Percentiles rank a stretch among this genome's conserved stretches.
Conservation (phyloP, 2,888 invertebrate species). For the Stramonita haemastoma region DNA sequence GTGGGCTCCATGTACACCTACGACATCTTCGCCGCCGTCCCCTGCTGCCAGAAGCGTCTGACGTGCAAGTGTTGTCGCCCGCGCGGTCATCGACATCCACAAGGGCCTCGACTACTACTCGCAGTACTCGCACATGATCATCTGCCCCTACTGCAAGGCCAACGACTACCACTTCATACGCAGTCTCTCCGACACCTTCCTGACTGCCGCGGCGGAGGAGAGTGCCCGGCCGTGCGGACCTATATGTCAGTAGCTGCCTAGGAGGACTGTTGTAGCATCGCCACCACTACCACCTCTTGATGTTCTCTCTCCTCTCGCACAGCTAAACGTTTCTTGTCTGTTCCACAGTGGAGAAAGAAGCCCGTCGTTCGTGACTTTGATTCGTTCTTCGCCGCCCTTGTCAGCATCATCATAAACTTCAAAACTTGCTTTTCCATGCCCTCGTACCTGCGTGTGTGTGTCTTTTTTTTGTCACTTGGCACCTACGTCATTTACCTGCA, state of each 20-base stretch:
- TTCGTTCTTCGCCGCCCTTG: background rate
- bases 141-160: slow-evolving; percentile 93
- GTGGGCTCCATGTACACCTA: slow-evolving; percentile 99
- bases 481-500: too few relatives aligned
- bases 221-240: slow-evolving; percentile 21
- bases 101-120: slow-evolving; percentile 91
- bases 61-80: slow-evolving; percentile 95
- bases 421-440: background rate
- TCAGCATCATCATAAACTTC: background rate
- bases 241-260: slow-evolving; percentile 56
- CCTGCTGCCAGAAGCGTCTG: slow-evolving; percentile 94
- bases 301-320: slow-evolving; percentile 5
- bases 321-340: slow-evolving; percentile 8
- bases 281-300: slow-evolving; percentile 29
- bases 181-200: slow-evolving; percentile 81
- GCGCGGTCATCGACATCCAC: slow-evolving; percentile 92
- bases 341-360: background rate
- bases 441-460: background rate
- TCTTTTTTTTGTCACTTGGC: background rate
- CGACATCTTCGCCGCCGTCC: slow-evolving; percentile 97
- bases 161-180: slow-evolving; percentile 97
- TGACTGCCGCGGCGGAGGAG: slow-evolving; percentile 57
- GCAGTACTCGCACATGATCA: slow-evolving; percentile 90
- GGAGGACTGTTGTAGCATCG: slow-evolving; percentile 6
- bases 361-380: background rate